Percentiles rank a stretch among this genome's conserved stretches.
Evolutionary conservation across 2,888 invertebrate species (phyloP).

Genomic region (Athetis lepigone): DNA sequence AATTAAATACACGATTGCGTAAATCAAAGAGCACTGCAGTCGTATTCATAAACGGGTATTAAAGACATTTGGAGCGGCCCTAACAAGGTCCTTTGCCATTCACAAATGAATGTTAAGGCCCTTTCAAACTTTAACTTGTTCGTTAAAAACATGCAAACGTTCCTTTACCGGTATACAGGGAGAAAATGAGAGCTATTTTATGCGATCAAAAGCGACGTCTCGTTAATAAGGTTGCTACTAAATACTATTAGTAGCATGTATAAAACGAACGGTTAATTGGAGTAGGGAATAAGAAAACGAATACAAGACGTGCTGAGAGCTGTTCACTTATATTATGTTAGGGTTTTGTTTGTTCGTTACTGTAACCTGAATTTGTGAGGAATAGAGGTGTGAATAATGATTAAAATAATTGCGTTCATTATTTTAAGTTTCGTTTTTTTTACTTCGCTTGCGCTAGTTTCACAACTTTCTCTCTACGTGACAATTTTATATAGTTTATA

Average conservation of each 20-base stretch:
- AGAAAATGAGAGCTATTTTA: slow-evolving; percentile 79
- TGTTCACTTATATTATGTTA: slow-evolving; percentile 32
- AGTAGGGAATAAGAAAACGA: slow-evolving; percentile 54
- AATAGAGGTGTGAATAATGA: neutral
- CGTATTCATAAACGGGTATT: slow-evolving; percentile 78
- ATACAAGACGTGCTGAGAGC: slow-evolving; percentile 23
- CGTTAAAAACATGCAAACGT: slow-evolving; percentile 81
- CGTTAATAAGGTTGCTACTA: slow-evolving; percentile 76
- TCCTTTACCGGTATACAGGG: slow-evolving; percentile 70
- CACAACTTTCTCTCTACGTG: too few species aligned
- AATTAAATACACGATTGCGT: slow-evolving; percentile 71
- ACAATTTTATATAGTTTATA: too few species aligned
- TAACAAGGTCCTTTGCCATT: slow-evolving; percentile 85
- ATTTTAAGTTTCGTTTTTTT: too few species aligned
- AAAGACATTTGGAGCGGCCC: slow-evolving; percentile 81
- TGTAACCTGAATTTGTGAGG: neutral
- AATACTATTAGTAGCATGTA: slow-evolving; percentile 62
- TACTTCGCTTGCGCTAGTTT: too few species aligned
- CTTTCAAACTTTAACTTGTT: slow-evolving; percentile 81
- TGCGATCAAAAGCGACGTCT: slow-evolving; percentile 73
- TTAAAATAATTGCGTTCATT: neutral
- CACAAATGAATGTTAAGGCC: slow-evolving; percentile 79
- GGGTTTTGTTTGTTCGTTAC: slow-evolving; percentile 32
- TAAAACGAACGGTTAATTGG: slow-evolving; percentile 68
- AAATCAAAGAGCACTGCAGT: slow-evolving; percentile 68